These are phyloP conservation scores for Malurus alboscapulatus DNA, from an alignment of 2,113 vertebrate species.

Conservation along the genomic window DNA sequence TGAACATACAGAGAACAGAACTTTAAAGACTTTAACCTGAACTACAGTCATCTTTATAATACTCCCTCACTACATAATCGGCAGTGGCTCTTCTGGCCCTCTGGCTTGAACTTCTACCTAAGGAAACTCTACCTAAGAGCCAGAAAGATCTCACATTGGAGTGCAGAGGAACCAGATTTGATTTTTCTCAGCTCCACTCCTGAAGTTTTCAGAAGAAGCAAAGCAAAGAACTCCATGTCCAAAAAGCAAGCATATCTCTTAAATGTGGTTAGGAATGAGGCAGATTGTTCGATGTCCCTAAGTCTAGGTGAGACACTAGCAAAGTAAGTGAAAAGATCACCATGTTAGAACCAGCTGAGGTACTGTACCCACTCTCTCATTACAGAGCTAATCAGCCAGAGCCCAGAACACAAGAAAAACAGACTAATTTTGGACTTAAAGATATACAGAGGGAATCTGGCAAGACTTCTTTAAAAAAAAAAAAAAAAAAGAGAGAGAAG, in stretches of 20 bases:
- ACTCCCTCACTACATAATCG: not conserved
- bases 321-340: not conserved
- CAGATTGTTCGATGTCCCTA: not conserved
- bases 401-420: not conserved
- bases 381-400: not conserved
- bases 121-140: not conserved
- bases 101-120: not conserved
- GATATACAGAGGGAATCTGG: not conserved
- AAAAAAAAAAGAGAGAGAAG: not conserved
- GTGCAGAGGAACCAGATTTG: not conserved
- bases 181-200: not conserved
- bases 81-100: not conserved
- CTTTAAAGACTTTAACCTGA: not conserved
- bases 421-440: not conserved
- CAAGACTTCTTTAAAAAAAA: not conserved
- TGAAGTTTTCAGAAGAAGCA: not conserved
- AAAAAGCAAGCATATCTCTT: not conserved
- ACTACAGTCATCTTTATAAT: not conserved
- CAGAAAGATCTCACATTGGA: not conserved
- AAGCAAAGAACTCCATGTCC: not conserved
- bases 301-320: not conserved
- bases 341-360: not conserved
- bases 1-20: not conserved
- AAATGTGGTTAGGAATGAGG: not conserved
- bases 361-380: not conserved